These are phyloP conservation scores for Gnatocerus cornutus DNA, from an alignment of 2,888 invertebrate species.

Conservation along the genomic window DNA sequence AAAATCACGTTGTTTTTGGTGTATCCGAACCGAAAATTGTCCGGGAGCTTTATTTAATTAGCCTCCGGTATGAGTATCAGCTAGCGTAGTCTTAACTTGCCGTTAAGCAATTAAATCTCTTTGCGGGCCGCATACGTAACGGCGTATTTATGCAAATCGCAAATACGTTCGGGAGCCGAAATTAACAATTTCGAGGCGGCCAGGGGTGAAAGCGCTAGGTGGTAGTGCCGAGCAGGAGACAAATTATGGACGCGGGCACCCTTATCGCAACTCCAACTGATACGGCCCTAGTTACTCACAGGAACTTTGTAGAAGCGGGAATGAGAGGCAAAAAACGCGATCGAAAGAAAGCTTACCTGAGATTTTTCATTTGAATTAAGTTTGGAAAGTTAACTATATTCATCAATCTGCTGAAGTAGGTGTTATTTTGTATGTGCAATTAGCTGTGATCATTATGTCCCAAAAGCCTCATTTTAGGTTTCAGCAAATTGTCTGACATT, in stretches of 20 bases:
- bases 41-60: constrained; percentile 68
- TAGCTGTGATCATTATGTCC: too few species aligned
- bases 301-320: neutral
- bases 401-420: too few species aligned
- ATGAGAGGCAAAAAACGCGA: neutral
- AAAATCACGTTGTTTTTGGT: constrained; percentile 46
- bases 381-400: too few species aligned
- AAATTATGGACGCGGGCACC: constrained; percentile 43
- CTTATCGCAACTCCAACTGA: constrained; percentile 45
- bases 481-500: too few species aligned
- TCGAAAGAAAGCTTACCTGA: too few species aligned
- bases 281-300: constrained; percentile 35
- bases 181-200: constrained; percentile 61
- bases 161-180: constrained; percentile 63
- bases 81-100: constrained; percentile 67
- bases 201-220: constrained; percentile 44
- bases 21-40: constrained; percentile 66
- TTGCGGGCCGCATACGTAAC: constrained; percentile 68
- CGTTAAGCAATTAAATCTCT: constrained; percentile 68
- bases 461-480: too few species aligned
- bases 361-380: too few species aligned
- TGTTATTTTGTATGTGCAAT: too few species aligned
- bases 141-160: constrained; percentile 68
- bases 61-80: constrained; percentile 65
- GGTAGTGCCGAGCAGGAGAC: constrained; percentile 36